Evolutionary conservation across 2,113 vertebrate genomes (phyloP), one percentile per base, ranked within the genome.

Genomic region (Dendropsophus ebraccatus): DNA sequence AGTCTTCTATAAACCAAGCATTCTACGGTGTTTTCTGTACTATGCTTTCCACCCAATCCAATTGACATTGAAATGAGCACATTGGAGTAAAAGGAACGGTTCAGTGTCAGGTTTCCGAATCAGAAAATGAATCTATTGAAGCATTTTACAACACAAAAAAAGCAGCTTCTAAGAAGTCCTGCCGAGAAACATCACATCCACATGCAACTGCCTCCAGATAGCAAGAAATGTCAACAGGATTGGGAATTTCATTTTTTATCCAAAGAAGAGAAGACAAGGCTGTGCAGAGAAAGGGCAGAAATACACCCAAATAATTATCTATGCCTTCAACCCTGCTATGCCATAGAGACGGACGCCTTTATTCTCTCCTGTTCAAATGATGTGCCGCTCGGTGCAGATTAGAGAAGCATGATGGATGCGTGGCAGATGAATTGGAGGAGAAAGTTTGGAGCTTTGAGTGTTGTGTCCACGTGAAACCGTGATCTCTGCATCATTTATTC

Each of bases 401-500:
- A 74, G 11, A 56, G 70, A 32, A 32, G 74, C 69, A 52, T 83
- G 37, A 62, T 76, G 23, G 16, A 84, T 84, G 52, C 19, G 23
- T 41, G 81, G 69, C 19, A 73, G 30, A 56, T 35, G 47, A 54
- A 37, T 25, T 37, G 37, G 28, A 56, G 58, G 50, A 45, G 21
- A 70, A 80, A 28, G 76, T 11, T n/a, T 75, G 37, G 17, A 19
- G 37, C 12, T 84, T 50, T 21, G 30, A 4, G 16, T n/a, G 25
- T 58, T 74, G 25, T 47, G 54, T 86, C 69, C 50, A 47, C 23
- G 23, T 73, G 67, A 60, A 10, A 52, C 52, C 58, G 52, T 35
- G 88, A 86, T 90, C 88, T 74, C 7, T 73, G 25, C 90, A 96
- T 94, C 1, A 45, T 9, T 84, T 62, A 99, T 86, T 99, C 96